Percentiles rank a stretch among this genome's conserved stretches.
phyloP scores from a whole-genome alignment of 92 coral and sea anemone species.

The Phenganax subtilis region DNA sequence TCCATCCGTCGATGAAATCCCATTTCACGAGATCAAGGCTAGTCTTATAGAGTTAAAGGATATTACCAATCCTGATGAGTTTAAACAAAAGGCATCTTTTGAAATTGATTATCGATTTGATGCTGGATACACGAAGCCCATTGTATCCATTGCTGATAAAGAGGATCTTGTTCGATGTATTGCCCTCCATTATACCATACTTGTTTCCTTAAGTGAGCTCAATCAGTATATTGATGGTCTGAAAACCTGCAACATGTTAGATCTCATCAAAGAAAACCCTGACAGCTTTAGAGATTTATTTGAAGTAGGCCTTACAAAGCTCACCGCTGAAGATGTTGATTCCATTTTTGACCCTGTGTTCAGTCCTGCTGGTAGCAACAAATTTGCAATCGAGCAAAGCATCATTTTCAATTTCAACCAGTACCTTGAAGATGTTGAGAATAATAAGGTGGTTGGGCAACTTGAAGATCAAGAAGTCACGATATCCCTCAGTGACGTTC shows the following conservation, averaged over 20 bases:
- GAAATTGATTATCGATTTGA: constrained; percentile 52
- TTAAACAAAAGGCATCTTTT: constrained; percentile 49
- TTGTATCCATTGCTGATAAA: constrained; percentile 47
- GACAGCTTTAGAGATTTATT: constrained; percentile 26
- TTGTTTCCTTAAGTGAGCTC: constrained; percentile 34
- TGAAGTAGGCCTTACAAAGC: constrained; percentile 7
- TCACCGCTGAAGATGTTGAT: constrained; percentile 42
- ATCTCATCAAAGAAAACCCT: constrained; percentile 24
- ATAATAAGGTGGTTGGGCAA: constrained; percentile 28
- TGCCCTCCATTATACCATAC: constrained; percentile 35
- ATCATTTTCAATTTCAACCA: constrained; percentile 42
- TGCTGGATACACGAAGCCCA: constrained; percentile 57
- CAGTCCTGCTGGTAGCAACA: constrained; percentile 44
- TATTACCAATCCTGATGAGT: constrained; percentile 49
- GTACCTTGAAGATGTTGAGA: constrained; percentile 43
- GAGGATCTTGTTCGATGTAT: constrained; percentile 42
- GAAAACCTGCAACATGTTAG: constrained; percentile 25
- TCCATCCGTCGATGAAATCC: constrained; percentile 49
- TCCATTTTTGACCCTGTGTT: constrained; percentile 25
- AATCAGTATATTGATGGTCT: constrained; percentile 43
- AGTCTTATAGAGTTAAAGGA: constrained; percentile 34
- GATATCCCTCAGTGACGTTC: constrained; percentile 42
- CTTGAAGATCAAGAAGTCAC: constrained; percentile 43
- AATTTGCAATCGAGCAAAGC: constrained; percentile 32
- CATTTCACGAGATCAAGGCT: constrained; percentile 42